phyloP scores from a whole-genome alignment of 2,797 vertebrate genomes.

The Cirrhinus mrigala region DNA sequence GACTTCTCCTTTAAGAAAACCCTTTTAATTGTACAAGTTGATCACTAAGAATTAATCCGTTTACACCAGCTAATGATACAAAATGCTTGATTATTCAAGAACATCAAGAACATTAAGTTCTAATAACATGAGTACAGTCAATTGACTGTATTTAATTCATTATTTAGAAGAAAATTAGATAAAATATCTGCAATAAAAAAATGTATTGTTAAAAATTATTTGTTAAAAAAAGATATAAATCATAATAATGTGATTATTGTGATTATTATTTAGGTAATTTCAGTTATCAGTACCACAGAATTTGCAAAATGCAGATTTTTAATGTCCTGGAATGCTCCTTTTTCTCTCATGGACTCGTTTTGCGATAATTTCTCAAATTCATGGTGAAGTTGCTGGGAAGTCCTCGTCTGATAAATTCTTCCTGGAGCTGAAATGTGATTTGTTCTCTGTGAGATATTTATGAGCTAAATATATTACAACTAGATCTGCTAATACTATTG shows the following conservation, averaged over 20 bases:
- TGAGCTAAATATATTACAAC: background rate
- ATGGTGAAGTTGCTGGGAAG: background rate
- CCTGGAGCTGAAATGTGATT: background rate
- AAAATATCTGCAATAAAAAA: too few relatives aligned
- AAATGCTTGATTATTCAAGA: background rate
- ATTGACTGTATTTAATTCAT: background rate
- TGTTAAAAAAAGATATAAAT: background rate
- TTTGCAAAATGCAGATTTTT: too few relatives aligned
- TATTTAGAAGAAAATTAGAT: too few relatives aligned
- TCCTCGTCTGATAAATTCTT: background rate
- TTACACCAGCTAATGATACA: background rate
- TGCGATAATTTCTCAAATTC: background rate
- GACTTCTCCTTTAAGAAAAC: too few relatives aligned
- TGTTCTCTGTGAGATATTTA: background rate
- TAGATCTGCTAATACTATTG: background rate
- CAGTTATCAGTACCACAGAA: too few relatives aligned
- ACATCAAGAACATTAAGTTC: background rate
- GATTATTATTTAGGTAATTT: too few relatives aligned
- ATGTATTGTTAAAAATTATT: too few relatives aligned
- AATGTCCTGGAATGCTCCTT: too few relatives aligned
- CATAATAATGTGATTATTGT: too few relatives aligned
- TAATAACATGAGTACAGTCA: background rate
- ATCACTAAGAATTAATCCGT: too few relatives aligned
- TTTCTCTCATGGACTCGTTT: background rate
- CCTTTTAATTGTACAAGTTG: too few relatives aligned